Evolutionary conservation across 2,888 invertebrate genomes (phyloP).

Genomic region (Clunio marinus): DNA sequence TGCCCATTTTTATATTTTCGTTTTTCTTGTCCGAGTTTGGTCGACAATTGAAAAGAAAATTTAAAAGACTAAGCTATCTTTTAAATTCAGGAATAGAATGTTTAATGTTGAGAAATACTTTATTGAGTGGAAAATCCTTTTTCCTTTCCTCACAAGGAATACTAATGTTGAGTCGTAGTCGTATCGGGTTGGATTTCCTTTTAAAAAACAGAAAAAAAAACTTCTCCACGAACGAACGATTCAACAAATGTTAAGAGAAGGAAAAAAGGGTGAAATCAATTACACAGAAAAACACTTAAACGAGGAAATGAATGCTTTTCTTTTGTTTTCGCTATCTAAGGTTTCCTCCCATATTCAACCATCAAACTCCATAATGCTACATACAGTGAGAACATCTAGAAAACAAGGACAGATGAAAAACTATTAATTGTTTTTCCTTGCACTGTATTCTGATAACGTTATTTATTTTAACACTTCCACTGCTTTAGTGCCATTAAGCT

Average conservation of each 20-base stretch:
- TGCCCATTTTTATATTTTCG: too few species aligned
- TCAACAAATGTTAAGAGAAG: not conserved
- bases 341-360: not conserved
- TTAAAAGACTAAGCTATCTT: too few species aligned
- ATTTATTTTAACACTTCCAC: not conserved
- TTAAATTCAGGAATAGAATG: too few species aligned
- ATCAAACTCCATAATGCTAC: not conserved
- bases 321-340: not conserved
- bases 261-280: slow-evolving; percentile 7
- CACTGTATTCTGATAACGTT: not conserved
- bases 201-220: too few species aligned
- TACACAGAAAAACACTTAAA: slow-evolving; percentile 6
- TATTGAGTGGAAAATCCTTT: slow-evolving; percentile 10
- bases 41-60: too few species aligned
- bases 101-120: too few species aligned
- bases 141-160: not conserved
- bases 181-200: not conserved
- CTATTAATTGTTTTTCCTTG: not conserved
- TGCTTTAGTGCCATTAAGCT: not conserved
- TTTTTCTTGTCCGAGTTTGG: too few species aligned
- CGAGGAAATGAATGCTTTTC: not conserved
- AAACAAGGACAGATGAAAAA: not conserved
- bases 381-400: not conserved
- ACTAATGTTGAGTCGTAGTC: slow-evolving; percentile 10
- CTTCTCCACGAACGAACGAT: not conserved